Percentiles rank a stretch among this genome's conserved stretches.
Conservation (phyloP, 2,113 vertebrate species). For the Dissostichus mawsoni region DNA sequence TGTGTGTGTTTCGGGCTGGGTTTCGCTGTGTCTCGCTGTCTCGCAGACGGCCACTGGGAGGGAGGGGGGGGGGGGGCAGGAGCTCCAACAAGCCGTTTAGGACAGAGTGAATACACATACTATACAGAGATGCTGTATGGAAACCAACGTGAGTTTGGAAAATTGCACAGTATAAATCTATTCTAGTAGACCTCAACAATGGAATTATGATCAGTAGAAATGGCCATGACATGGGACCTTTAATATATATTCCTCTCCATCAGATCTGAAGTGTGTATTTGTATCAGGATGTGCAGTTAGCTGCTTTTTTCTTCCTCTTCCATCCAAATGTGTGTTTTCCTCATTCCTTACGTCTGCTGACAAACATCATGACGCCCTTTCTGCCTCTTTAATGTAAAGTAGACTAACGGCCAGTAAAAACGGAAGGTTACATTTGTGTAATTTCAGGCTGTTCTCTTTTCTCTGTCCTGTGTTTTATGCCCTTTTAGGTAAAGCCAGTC, state of each 20-base stretch:
- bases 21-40: no score
- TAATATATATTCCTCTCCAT: slow-evolving; percentile 2
- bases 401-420: background rate
- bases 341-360: background rate
- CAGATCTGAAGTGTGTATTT: background rate
- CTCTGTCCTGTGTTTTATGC: background rate
- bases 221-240: no score
- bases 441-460: background rate
- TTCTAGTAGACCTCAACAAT: no score
- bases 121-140: no score
- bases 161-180: no score
- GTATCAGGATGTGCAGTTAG: background rate
- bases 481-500: background rate
- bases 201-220: no score
- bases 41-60: no score
- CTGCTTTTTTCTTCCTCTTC: background rate
- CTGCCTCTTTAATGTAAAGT: background rate
- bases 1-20: no score
- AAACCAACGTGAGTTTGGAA: no score
- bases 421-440: background rate
- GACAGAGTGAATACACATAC: no score
- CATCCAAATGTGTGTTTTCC: background rate
- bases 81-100: no score
- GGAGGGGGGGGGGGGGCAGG: no score
- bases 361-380: background rate